These are phyloP conservation scores for Melanargia galathea DNA, from an alignment of 2,888 invertebrate genomes.

Conservation along the genomic window DNA sequence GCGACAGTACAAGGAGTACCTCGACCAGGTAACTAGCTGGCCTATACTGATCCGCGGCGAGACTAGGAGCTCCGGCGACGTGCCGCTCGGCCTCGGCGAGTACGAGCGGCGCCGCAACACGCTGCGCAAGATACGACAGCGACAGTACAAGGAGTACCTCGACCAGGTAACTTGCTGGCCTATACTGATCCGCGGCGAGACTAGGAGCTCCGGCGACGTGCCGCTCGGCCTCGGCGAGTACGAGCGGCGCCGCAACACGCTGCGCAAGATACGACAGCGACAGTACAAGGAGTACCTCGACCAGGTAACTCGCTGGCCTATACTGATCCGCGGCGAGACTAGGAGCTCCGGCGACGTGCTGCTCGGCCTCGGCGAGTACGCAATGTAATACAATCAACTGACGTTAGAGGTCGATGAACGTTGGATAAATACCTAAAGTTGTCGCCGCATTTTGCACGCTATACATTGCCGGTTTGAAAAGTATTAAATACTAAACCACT, in stretches of 20 bases:
- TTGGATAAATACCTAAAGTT: too few species aligned
- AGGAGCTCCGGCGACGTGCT: slow-evolving; percentile 10
- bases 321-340: slow-evolving; percentile 65
- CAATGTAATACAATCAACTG: too few species aligned
- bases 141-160: slow-evolving; percentile 81
- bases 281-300: too few species aligned
- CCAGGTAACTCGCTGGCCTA: slow-evolving; percentile 73
- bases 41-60: slow-evolving; percentile 64
- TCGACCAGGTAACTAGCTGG: slow-evolving; percentile 71
- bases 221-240: slow-evolving; percentile 83
- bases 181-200: slow-evolving; percentile 63
- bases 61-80: slow-evolving; percentile 65
- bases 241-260: slow-evolving; percentile 77
- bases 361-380: neutral
- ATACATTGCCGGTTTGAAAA: too few species aligned
- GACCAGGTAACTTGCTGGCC: slow-evolving; percentile 67
- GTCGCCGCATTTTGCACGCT: too few species aligned
- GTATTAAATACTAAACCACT: too few species aligned
- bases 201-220: slow-evolving; percentile 65
- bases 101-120: slow-evolving; percentile 81
- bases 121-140: slow-evolving; percentile 74
- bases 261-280: slow-evolving; percentile 73
- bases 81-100: slow-evolving; percentile 82
- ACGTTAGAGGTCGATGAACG: too few species aligned
- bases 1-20: slow-evolving; percentile 81